Base-by-base conservation (phyloP, 1,140 invertebrate species). In the Limonius californicus region DNA sequence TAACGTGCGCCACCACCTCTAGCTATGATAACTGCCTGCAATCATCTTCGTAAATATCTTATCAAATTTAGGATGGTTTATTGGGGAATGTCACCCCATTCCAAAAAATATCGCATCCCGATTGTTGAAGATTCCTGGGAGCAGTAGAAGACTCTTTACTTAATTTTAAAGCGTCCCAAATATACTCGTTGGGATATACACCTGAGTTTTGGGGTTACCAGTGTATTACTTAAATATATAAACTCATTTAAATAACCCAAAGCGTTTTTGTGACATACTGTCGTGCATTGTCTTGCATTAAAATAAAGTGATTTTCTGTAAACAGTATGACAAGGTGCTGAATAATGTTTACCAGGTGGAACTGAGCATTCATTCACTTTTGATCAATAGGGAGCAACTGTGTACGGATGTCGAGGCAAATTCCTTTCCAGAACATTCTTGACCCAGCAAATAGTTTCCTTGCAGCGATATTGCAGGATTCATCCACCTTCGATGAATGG, bases 241-340 rank as follows among this genome's bases (percentile, higher is more conserved):
- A 4, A 4, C 23, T 27, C 23, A 27, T 27, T 27, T 27, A 27
- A 27, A 9, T 27, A 27, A 27, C 9, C 9, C 23, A 27, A n/a
- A n/a, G n/a, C n/a, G n/a, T n/a, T n/a, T n/a, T n/a, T n/a, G n/a
- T n/a, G n/a, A n/a, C n/a, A n/a, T n/a, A n/a, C n/a, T 6, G 70
- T 61, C 64, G 59, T 18, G 64, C 66, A 55, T 68, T 70, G 21
- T 70, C 58, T 15, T 69, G 67, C 69, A 69, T 60, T 8, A 70
- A 63, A 15, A 59, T 15, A 61, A 70, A 69, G 20, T 65, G 32
- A 20, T 67, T 59, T 2, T 42, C 20, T 9, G 54, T 62, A 59
- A 63, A 68, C 2, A 62, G 63, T 9, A 67, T 57, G 9, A 68
- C 67, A 53, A 67, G 62, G n/a, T 45, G 3, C n/a, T 50, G 45